These are phyloP conservation scores for Cossypha niveicapilla DNA, from an alignment of 2,797 vertebrate genomes.

Conservation along the genomic window DNA sequence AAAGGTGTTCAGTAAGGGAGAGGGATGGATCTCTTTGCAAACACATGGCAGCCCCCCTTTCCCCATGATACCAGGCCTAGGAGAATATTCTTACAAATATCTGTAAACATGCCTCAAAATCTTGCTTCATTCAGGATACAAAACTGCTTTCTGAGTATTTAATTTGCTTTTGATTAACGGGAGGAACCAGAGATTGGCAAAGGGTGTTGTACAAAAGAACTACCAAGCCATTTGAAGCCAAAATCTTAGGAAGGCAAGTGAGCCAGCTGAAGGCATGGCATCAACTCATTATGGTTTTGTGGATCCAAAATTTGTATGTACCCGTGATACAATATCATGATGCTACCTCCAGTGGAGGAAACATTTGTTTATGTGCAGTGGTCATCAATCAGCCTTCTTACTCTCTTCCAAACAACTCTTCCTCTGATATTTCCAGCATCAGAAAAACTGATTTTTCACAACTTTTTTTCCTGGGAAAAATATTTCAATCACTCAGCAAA, in stretches of 20 bases:
- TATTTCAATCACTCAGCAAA: not conserved
- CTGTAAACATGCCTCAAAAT: not conserved
- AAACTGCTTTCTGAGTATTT: not conserved
- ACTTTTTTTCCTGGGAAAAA: not conserved
- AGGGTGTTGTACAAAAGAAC: not conserved
- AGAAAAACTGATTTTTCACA: not conserved
- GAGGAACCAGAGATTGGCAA: not conserved
- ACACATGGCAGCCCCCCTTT: not conserved
- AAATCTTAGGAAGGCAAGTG: not conserved
- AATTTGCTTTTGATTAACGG: not conserved
- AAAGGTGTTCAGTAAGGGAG: not conserved
- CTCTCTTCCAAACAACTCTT: not conserved
- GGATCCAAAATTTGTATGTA: not conserved
- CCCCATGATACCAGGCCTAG: not conserved
- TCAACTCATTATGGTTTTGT: not conserved
- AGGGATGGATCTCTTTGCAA: not conserved
- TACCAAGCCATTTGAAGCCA: not conserved
- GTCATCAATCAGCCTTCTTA: not conserved
- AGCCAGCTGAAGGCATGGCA: not conserved
- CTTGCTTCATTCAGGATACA: not conserved
- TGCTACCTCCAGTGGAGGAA: not conserved
- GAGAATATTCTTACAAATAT: not conserved
- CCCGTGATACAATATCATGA: not conserved
- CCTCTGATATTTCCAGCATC: not conserved
- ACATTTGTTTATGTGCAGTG: not conserved